Evolutionary conservation across 2,113 vertebrate genomes (phyloP).

Genomic region (Pelusios castaneus): DNA sequence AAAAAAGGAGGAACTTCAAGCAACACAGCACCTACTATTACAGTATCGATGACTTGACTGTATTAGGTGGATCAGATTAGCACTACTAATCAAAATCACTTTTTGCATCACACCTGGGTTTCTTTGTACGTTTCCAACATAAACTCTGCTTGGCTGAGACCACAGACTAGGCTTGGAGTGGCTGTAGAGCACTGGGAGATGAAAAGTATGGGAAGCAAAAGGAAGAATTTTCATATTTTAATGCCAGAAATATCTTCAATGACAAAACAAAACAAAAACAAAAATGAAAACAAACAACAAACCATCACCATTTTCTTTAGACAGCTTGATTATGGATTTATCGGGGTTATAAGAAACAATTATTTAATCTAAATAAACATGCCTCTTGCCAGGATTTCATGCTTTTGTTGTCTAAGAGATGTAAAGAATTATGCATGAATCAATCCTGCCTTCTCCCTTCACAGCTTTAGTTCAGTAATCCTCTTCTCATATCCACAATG

Average conservation of each 20-base stretch:
- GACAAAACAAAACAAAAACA: rapidly evolving
- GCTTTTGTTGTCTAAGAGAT: not conserved
- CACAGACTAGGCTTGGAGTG: too few species aligned
- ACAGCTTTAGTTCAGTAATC: not conserved
- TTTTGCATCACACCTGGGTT: not conserved
- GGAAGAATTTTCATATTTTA: not conserved
- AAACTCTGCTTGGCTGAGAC: not conserved
- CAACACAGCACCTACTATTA: not conserved
- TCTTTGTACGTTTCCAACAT: not conserved
- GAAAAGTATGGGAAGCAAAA: too few species aligned
- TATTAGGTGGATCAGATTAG: not conserved
- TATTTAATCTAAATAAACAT: not conserved
- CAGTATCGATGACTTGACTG: rapidly evolving
- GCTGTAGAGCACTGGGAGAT: too few species aligned
- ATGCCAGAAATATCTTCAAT: rapidly evolving
- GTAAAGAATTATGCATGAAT: not conserved
- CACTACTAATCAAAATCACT: not conserved
- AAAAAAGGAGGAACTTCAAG: not conserved
- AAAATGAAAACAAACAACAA: too few species aligned
- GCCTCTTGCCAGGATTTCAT: not conserved
- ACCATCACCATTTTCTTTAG: not conserved
- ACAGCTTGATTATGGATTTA: not conserved
- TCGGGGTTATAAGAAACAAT: not conserved
- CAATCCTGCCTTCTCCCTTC: not conserved
- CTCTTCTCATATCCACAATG: not conserved